Base-by-base conservation (phyloP, 2,113 vertebrate genomes). In the Dicrurus megarhynchus region DNA sequence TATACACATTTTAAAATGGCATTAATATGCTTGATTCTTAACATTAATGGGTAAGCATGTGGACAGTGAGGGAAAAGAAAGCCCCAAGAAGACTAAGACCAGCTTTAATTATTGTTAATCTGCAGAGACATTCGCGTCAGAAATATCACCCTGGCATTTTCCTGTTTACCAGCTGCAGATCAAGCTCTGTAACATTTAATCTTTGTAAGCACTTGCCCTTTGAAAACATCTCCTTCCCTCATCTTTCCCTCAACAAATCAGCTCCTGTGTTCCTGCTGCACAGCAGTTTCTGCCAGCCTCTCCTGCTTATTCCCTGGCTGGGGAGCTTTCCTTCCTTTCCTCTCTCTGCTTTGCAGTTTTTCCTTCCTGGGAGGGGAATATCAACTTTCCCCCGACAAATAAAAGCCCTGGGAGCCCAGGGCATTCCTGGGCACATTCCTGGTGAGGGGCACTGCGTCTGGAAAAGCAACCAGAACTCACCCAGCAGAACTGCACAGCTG, bases 121-220 rank as follows among this genome's bases (percentile, higher is more conserved):
- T 91, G 67, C 85, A 80, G 84, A 92, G 81, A 77, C 17, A 3
- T 91, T 90, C 91, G 32, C 59, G 44, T 83, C 39, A 74, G 85
- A 96, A 96, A 95, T 96, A 97, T 30, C 90, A 97, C 82, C 59
- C 82, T 97, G 92, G 91, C 93, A 96, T 96, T 95, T 97, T 77
- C 84, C 67, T 90, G 85, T 96, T 95, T 94, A 91, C 95, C 84
- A 90, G 89, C 55, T 77, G 71, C 84, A 95, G 63, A 84, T 79
- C 89, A 90, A 83, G 75, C 87, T 93, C 87, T 47, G 78, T 88
- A 96, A 90, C 87, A 91, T 96, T 95, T 94, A 90, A 90, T 85
- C 84, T 91, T 63, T 55, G 2, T 47, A 83, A 90, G 84, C 44
- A 83, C 42, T 90, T 93, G 84, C 82, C 90, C 94, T 96, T 97